A percentile compares a stretch with the other conserved stretches of the same genome.
These are phyloP conservation scores for Spinibarbus caldwelli DNA, from an alignment of 2,797 vertebrate species.

Conservation along the genomic window DNA sequence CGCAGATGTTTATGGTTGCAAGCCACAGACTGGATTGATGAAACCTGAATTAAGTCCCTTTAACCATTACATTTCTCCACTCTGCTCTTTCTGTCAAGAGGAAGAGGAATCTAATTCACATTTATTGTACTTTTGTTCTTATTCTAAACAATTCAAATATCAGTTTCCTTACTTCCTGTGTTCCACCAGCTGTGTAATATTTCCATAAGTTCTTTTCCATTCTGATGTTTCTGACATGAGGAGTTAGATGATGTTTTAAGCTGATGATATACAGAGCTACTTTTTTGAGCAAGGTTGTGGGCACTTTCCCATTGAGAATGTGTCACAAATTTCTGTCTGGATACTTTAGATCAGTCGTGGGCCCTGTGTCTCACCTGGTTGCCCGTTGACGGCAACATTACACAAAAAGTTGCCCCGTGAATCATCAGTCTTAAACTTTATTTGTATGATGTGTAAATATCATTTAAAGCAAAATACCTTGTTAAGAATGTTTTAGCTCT, in stretches of 20 bases:
- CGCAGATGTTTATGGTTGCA: no score
- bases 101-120: background rate
- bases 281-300: no score
- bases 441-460: background rate
- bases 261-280: background rate
- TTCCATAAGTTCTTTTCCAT: background rate
- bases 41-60: background rate
- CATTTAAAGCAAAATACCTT: background rate
- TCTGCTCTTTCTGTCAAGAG: background rate
- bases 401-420: no score
- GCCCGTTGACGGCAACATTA: no score
- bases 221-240: background rate
- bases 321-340: no score
- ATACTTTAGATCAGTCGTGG: no score
- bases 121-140: background rate
- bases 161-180: no score
- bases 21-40: no score
- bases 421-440: no score
- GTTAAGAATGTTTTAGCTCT: no score
- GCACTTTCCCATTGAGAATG: no score
- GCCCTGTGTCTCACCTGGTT: no score
- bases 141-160: background rate
- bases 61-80: background rate
- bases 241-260: background rate
- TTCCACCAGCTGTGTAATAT: background rate